Percentiles rank a stretch among this genome's conserved stretches.
Evolutionary conservation across 2,888 invertebrate species (phyloP).

Genomic region (Andrena fulva): DNA sequence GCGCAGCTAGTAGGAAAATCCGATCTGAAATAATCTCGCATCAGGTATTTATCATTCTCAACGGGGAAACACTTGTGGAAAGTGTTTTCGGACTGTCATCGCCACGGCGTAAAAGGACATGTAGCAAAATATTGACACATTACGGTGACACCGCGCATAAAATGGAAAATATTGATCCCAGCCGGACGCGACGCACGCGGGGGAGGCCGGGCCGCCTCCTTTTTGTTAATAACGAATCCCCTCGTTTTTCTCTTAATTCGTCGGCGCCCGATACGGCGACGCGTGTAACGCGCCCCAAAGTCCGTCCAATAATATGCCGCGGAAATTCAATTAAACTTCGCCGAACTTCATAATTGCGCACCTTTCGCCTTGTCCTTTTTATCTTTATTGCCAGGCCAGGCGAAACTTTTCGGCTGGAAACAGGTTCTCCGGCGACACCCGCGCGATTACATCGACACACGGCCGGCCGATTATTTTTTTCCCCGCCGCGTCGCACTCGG

Average conservation of each 20-base stretch:
- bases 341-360: conserved; percentile 62
- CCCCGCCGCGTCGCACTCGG: neutral
- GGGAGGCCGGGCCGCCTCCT: neutral
- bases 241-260: conserved; percentile 27
- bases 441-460: conserved; percentile 18
- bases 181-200: neutral
- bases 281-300: conserved; percentile 48
- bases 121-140: conserved; percentile 35
- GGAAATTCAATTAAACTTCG: conserved; percentile 70
- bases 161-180: conserved; percentile 26
- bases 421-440: neutral
- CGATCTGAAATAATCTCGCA: conserved; percentile 21
- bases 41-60: conserved; percentile 1
- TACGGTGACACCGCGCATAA: neutral
- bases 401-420: conserved; percentile 35
- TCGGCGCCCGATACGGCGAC: conserved; percentile 14
- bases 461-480: conserved; percentile 8
- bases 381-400: conserved; percentile 14
- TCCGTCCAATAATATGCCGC: conserved; percentile 52
- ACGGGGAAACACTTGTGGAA: conserved; percentile 1
- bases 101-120: conserved; percentile 7
- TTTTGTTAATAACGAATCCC: conserved; percentile 1
- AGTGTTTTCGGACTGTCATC: conserved; percentile 15
- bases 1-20: neutral
- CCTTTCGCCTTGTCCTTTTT: conserved; percentile 31